Base-by-base conservation (phyloP, 2,888 invertebrate genomes). In the Acleris holmiana region DNA sequence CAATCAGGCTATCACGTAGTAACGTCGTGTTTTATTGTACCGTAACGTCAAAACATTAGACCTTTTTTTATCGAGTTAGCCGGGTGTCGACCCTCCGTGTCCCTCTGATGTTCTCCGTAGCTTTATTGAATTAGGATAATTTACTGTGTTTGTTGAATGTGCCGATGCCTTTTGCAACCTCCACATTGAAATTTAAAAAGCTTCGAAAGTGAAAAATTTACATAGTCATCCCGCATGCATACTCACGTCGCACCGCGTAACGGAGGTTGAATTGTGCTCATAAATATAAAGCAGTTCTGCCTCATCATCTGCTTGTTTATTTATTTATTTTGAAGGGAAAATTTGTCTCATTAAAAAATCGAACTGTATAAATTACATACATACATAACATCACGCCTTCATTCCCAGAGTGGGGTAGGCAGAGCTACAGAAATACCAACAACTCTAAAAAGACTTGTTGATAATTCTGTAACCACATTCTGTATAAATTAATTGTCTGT, bases 91-190 rank as follows among this genome's bases (percentile, higher is more conserved):
- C 75, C 78, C 74, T 78, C 73, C 69, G 64, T 68, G 65, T 66
- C 71, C 71, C 72, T 71, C 68, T 69, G 74, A 73, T 69, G 75
- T 73, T 73, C 71, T 67, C 71, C 70, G 71, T 72, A 70, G 76
- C 76, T 77, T 80, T 81, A 85, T 84, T 83, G 80, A 81, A 82
- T 86, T 84, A 85, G 83, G 85, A 80, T 85, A 84, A 86, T 84
- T 85, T 82, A 82, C 80, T 78, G 81, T 84, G 81, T 85, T 84
- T 85, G 80, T 84, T 80, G 82, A 79, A 82, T 73, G 79, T 79
- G 70, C 75, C 76, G 68, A 74, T 71, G 76, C 77, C 75, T 80
- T 76, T 70, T 46, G 46, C 47, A 55, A 67, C 67, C 65, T 67
- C 51, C 50, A 44, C 56, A 44, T 60, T 60, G 51, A 63, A 63